Conservation (phyloP, 1,140 invertebrate genomes). For the Popillia japonica region DNA sequence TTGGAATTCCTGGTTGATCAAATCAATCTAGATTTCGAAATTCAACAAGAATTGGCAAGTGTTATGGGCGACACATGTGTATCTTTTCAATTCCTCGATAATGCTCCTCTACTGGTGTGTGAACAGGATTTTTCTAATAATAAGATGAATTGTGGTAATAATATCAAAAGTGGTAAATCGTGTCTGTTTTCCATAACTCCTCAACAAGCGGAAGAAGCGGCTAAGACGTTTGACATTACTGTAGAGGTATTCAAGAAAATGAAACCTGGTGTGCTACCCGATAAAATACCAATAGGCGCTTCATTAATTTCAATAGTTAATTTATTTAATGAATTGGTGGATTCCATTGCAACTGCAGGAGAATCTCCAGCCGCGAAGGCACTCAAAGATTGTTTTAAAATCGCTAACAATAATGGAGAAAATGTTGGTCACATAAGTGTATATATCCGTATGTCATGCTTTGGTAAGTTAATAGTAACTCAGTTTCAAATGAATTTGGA, state of each 20-base stretch:
- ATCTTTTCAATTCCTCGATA: constrained; percentile 62
- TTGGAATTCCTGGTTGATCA: constrained; percentile 67
- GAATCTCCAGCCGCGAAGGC: constrained; percentile 59
- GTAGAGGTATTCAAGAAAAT: constrained; percentile 59
- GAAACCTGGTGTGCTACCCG: constrained; percentile 52
- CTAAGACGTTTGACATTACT: constrained; percentile 60
- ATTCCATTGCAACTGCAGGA: constrained; percentile 44
- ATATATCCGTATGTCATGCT: constrained; percentile 69
- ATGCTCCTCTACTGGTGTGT: constrained; percentile 65
- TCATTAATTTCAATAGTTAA: constrained; percentile 54
- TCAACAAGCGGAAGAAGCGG: constrained; percentile 50
- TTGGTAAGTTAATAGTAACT: constrained; percentile 72
- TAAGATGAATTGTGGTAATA: constrained; percentile 53
- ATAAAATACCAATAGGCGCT: constrained; percentile 55
- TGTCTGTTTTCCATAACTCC: constrained; percentile 64
- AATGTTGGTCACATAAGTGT: constrained; percentile 64
- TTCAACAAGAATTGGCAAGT: constrained; percentile 45
- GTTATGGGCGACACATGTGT: constrained; percentile 63
- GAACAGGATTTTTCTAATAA: constrained; percentile 63
- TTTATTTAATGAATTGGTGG: constrained; percentile 55
- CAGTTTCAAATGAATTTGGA: constrained; percentile 67
- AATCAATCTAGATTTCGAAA: constrained; percentile 57
- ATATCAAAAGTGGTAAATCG: constrained; percentile 65
- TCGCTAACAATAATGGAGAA: constrained; percentile 61
- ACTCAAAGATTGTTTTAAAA: constrained; percentile 67